Percentiles rank a stretch among this genome's conserved stretches.
Conservation (phyloP, 1,140 invertebrate species). For the Melipona quadrifasciata region DNA sequence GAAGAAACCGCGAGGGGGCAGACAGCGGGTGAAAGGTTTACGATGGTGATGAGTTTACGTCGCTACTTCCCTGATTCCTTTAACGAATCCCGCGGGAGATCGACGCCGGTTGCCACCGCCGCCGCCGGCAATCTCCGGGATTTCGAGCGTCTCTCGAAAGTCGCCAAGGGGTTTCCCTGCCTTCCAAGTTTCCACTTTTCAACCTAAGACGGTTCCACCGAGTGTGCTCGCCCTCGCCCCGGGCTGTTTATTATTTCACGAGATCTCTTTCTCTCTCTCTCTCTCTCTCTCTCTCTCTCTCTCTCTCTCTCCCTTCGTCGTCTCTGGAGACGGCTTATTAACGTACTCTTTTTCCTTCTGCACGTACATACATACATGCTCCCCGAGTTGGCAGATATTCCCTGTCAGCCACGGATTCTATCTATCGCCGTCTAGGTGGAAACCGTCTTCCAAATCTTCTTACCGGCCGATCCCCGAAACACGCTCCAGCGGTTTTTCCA, state of each 20-base stretch:
- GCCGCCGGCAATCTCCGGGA: neutral
- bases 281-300: too few relatives aligned
- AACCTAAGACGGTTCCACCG: neutral
- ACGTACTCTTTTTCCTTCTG: neutral
- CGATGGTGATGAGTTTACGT: neutral
- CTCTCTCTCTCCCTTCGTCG: neutral
- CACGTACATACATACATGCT: too few relatives aligned
- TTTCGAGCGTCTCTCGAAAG: slow-evolving; percentile 1
- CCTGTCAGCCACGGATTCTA: too few relatives aligned
- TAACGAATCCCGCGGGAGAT: slow-evolving; percentile 9
- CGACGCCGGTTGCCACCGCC: neutral
- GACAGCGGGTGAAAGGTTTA: neutral
- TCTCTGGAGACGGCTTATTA: neutral
- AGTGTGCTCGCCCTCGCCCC: neutral
- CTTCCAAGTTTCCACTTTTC: neutral
- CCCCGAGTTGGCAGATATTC: too few relatives aligned
- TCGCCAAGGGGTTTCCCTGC: neutral
- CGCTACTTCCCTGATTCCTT: neutral
- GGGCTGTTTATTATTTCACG: slow-evolving; percentile 14
- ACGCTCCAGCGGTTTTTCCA: neutral
- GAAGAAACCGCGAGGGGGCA: neutral
- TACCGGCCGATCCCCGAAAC: neutral
- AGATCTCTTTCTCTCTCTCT: neutral
- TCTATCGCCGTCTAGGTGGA: too few relatives aligned
- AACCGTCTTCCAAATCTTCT: neutral